Conservation (phyloP, 2,888 invertebrate genomes). For the Tupiocoris notatus region DNA sequence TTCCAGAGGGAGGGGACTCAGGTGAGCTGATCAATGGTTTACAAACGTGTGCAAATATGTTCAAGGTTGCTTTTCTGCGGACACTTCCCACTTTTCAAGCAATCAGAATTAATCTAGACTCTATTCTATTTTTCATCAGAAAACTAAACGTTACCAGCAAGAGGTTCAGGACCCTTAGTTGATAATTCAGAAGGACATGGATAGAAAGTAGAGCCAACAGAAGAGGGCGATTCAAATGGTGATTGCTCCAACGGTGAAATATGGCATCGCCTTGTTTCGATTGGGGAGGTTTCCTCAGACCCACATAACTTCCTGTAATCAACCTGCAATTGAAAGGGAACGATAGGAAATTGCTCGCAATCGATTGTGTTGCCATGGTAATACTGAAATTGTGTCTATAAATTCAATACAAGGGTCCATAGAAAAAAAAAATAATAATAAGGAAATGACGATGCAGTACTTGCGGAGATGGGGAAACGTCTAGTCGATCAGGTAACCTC, state of each 20-base stretch:
- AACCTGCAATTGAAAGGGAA: neutral
- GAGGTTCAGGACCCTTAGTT: neutral
- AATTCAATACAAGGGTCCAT: neutral
- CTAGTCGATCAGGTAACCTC: constrained; percentile 53
- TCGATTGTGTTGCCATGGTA: no score
- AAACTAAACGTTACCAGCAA: neutral
- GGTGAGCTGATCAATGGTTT: no score
- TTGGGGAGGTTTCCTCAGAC: constrained; percentile 18
- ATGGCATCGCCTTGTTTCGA: neutral
- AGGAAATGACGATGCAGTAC: constrained; percentile 2
- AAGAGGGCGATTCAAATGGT: constrained; percentile 3
- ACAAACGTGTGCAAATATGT: no score
- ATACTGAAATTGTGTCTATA: no score
- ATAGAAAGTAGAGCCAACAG: neutral
- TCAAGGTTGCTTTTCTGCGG: no score
- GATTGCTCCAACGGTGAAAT: constrained; percentile 12
- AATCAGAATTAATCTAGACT: no score
- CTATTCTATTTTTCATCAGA: neutral
- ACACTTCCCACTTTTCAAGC: no score
- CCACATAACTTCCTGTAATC: constrained; percentile 23
- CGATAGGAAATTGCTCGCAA: neutral
- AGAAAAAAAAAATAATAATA: neutral
- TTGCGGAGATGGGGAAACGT: constrained; percentile 37
- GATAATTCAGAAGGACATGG: neutral
- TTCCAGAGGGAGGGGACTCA: no score